Base-by-base conservation (phyloP, 2,113 vertebrate genomes). In the Hiodon alosoides region DNA sequence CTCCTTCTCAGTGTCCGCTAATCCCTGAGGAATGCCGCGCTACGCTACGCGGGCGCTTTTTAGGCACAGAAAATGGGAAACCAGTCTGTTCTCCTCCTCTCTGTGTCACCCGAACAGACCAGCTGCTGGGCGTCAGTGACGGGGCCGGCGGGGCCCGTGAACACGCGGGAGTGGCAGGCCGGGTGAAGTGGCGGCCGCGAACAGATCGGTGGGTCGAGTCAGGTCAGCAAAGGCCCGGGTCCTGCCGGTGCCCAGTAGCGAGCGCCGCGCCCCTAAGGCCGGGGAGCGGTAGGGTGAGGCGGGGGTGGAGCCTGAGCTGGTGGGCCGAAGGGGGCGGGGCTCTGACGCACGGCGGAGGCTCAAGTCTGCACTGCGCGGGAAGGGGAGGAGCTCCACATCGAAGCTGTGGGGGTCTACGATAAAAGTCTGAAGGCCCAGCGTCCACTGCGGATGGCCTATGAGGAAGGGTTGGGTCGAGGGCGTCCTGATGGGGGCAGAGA, bases 351-450 rank as follows among this genome's bases (percentile, higher is more conserved):
- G 77, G 3, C 78, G 82, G 72, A 83, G 83, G 52, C 85, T 76
- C 46, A 83, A 69, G 74, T 72, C 82, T 1, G 82, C 74, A 7
- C 80, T 77, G 74, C 72, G 84, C 16, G 84, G 60, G n/a, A 53
- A 71, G 0, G 86, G 83, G 62, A 83, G 54, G 67, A 83, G 54
- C 73, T 85, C 86, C 64, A 83, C 64, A 50, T 71, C 79, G 74
- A 87, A 83, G 77, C 81, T 83, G 14, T 85, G 87, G 17, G 91
- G 86, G 76, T 92, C 88, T 2, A 90, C 83, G 31, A 85, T 74
- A 55, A 88, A 85, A 3, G 89, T 81, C 71, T 83, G 86, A 16
- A 87, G 75, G 14, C 90, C 90, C 58, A 87, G 55, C 5, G 85
- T 85, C 89, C 89, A 92, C 64, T 88, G 89, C 53, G 88, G 80